phyloP scores from a whole-genome alignment of 2,797 vertebrate species.

The Sphenopsis melanotis region DNA sequence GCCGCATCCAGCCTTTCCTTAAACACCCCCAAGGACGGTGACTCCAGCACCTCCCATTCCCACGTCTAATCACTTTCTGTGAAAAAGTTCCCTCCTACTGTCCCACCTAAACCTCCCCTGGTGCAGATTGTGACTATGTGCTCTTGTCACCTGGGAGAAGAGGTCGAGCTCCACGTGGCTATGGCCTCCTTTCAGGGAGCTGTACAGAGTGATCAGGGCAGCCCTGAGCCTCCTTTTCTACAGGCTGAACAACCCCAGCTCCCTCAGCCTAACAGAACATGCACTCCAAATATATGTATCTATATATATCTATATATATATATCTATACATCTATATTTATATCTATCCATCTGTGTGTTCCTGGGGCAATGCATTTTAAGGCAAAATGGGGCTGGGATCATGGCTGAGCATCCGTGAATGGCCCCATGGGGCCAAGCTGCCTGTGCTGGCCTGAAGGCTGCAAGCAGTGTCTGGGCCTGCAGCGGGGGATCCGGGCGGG shows the following conservation, averaged over 20 bases:
- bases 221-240: not conserved
- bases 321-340: not conserved
- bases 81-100: not conserved
- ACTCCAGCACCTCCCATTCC: not conserved
- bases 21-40: not conserved
- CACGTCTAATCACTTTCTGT: too few species aligned
- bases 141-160: not conserved
- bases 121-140: not conserved
- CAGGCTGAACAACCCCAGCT: not conserved
- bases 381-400: not conserved
- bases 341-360: not conserved
- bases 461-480: not conserved
- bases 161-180: too few species aligned
- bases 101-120: not conserved
- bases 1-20: not conserved
- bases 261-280: not conserved
- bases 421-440: not conserved
- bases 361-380: not conserved
- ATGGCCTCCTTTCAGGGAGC: not conserved
- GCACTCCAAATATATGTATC: not conserved
- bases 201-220: too few species aligned
- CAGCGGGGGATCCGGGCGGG: not conserved
- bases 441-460: too few species aligned
- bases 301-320: fast-evolving
- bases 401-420: fast-evolving